Percentiles rank a stretch among this genome's conserved stretches.
Conservation (phyloP, 2,888 invertebrate species). For the Heliconius cydno region DNA sequence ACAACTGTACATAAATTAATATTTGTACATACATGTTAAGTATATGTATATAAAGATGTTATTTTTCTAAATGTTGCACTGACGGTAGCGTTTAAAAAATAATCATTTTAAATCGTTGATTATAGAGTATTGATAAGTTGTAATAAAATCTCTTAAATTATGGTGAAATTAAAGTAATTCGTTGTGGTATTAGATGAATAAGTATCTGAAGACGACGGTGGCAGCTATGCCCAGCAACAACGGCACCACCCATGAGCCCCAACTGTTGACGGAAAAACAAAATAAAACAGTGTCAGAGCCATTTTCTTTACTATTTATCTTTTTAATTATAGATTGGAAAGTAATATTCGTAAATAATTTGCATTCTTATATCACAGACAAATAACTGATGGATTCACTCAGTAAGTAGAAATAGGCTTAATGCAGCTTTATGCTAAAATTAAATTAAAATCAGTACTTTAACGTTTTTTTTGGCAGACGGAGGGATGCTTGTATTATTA, state of each 20-base stretch:
- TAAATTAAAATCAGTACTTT: too few species aligned
- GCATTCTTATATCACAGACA: too few species aligned
- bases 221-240: slow-evolving; percentile 86
- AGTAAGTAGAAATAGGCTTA: too few species aligned
- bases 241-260: slow-evolving; percentile 87
- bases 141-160: slow-evolving; percentile 18
- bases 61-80: not conserved
- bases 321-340: not conserved
- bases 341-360: not conserved
- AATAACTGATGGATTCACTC: too few species aligned
- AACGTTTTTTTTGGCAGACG: too few species aligned
- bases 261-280: slow-evolving; percentile 58
- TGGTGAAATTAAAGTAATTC: not conserved
- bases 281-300: not conserved
- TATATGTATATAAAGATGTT: not conserved
- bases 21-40: not conserved
- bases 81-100: slow-evolving; percentile 1
- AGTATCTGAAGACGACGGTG: slow-evolving; percentile 87
- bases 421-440: too few species aligned
- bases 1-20: not conserved
- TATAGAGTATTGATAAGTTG: not conserved
- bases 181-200: slow-evolving; percentile 79
- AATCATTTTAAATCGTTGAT: not conserved
- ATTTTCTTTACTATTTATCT: not conserved
- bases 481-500: too few species aligned